Evolutionary conservation across 2,113 vertebrate genomes (phyloP), one percentile per base, ranked within the genome.

Genomic region (Pelvicachromis taeniatus): DNA sequence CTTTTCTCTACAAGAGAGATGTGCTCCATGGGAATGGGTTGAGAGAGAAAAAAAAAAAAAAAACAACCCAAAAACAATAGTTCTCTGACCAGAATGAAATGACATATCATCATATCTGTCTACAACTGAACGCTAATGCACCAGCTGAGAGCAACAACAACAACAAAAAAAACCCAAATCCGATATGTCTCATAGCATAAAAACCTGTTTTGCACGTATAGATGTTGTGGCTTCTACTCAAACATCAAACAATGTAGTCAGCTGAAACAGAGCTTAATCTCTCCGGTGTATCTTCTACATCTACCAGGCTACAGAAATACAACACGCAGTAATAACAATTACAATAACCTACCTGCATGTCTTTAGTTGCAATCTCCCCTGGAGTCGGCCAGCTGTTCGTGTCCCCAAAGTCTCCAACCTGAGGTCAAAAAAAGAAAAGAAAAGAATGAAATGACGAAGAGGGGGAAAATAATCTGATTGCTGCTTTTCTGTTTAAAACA

Each of bases 351-450:
- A 99, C 98, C 98, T 98, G 98, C 59, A 97, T 92, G 7, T 97
- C 98, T 93, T 99, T 99, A 35, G 98, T 97, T 33, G 98, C 98
- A 53, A 99, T 99, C 94, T 99, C 99, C 90, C 99, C 98, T 21
- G 99, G 99, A 23, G 99, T 99, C 2, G 99, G 99, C 99, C 99
- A 99, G 87, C 98, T 99, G 91, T 97, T 98, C 13, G 98, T 95
- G 95, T 99, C 99, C 63, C 97, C 98, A 1, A 99, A 99, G 90
- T 99, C 99, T 89, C 98, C 97, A 85, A 99, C 98, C 99, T 99
- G 86, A 53, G 77, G 84, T 35, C 84, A 89, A 26, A 54, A 31
- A 70, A 63, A 2, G n/a, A n/a, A n/a, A n/a, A n/a, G n/a, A n/a
- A n/a, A n/a, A 23, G 2, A 16, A 21, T 11, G 17, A 40, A 5